A percentile compares a stretch with the other conserved stretches of the same genome.
These are phyloP conservation scores for Thereuonema tuberculata DNA, from an alignment of 1,140 invertebrate species.

Conservation along the genomic window DNA sequence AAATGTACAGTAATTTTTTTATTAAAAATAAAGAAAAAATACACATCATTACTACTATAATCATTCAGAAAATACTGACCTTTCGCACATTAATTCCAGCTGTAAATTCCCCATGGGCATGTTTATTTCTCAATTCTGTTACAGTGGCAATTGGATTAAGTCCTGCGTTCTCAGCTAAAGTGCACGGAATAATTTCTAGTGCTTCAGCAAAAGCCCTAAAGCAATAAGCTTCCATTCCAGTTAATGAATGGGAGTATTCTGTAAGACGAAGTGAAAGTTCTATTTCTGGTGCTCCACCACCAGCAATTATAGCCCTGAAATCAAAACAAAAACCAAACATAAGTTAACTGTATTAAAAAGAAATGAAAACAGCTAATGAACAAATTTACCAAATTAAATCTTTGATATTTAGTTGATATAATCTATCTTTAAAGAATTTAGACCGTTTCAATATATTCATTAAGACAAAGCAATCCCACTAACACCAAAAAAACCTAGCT, in stretches of 20 bases:
- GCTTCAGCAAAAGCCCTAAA: constrained; percentile 89
- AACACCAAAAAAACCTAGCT: too few species aligned
- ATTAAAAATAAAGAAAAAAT: not conserved
- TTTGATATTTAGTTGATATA: constrained; percentile 1
- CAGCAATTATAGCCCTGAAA: constrained; percentile 63
- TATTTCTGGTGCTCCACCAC: constrained; percentile 95
- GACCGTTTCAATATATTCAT: too few species aligned
- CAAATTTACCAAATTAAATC: not conserved
- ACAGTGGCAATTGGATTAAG: constrained; percentile 94
- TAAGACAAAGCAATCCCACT: too few species aligned
- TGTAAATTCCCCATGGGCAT: constrained; percentile 62
- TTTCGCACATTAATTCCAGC: constrained; percentile 94
- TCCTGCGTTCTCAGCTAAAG: constrained; percentile 98
- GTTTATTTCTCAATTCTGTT: constrained; percentile 87
- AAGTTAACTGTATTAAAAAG: not conserved
- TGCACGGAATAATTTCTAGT: constrained; percentile 92
- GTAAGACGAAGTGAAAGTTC: constrained; percentile 77
- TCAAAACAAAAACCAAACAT: constrained; percentile 14
- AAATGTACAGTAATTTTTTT: constrained; percentile 1
- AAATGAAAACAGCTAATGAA: constrained; percentile 4
- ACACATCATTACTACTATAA: constrained; percentile 25
- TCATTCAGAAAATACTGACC: constrained; percentile 21
- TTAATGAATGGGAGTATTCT: constrained; percentile 62
- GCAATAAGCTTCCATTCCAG: constrained; percentile 90
- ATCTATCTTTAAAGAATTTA: too few species aligned